phyloP scores from a whole-genome alignment of 2,888 invertebrate genomes.

The Dromius quadrimaculatus region DNA sequence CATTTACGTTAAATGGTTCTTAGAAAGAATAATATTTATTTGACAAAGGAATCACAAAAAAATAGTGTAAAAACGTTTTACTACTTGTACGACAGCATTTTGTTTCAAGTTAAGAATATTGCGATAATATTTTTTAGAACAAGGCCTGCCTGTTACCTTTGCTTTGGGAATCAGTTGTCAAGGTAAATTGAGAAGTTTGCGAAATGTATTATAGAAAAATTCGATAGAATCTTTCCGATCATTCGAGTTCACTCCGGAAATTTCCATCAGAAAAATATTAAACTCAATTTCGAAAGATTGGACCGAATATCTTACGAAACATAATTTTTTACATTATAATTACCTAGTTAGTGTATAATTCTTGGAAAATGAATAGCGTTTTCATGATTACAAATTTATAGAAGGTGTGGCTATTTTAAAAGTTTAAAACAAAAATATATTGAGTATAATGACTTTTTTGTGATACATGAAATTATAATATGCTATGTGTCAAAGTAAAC shows the following conservation, averaged over 20 bases:
- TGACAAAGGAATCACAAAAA: too few species aligned
- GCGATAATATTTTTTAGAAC: constrained; percentile 43
- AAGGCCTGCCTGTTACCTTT: constrained; percentile 42
- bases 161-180: constrained; percentile 34
- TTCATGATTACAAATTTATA: background rate
- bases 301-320: too few species aligned
- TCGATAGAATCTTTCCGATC: constrained; percentile 4
- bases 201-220: constrained; percentile 12
- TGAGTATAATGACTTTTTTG: too few species aligned
- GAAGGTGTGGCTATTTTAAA: background rate
- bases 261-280: too few species aligned
- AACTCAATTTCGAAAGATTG: too few species aligned
- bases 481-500: background rate
- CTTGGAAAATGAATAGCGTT: too few species aligned
- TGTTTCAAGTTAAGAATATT: constrained; percentile 18
- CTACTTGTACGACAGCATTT: constrained; percentile 9
- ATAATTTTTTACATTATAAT: too few species aligned
- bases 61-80: constrained; percentile 2
- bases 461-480: too few species aligned
- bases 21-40: background rate
- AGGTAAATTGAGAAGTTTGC: constrained; percentile 24
- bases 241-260: too few species aligned
- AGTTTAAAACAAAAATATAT: background rate
- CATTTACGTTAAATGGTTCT: background rate
- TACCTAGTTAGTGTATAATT: too few species aligned